Base-by-base conservation (phyloP, 2,888 invertebrate genomes). In the Galerucella pusilla region DNA sequence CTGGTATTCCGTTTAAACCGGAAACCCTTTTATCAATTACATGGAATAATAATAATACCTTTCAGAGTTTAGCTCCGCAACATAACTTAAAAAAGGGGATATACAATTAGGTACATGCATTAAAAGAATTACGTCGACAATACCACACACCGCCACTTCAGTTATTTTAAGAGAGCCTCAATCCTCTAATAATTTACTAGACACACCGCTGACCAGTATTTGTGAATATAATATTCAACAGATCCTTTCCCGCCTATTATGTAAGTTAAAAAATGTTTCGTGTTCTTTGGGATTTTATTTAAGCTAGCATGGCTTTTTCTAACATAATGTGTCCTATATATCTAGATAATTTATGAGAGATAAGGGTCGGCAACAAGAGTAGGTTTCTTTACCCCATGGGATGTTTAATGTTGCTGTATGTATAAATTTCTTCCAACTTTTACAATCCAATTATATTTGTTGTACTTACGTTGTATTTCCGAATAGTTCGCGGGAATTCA, bases 391-490 rank as follows among this genome's bases (percentile, higher is more conserved):
- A 59, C 20, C 59, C 25, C 59, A 59, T 59, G 59, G 59, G 59
- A 20, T n/a, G n/a, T 59, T 25, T 59, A 25, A 59, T 59, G 16
- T 14, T 20, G 25, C 59, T 59, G 59, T 16, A 59, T 4, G 25
- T 59, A 59, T 25, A 59, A 59, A 59, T 59, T 59, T 59, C 20
- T 25, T 25, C n/a, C 11, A 59, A 59, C 59, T 59, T 59, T 59
- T 25, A 59, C 20, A 59, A 59, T 59, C 59, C 59, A 16, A 59
- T 59, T 59, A 59, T 12, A 49, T 49, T 12, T 2, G 49, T 11
- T 46, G 12, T 20, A 20, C 20, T 20, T 12, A 46, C 46, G 10
- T 3, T 2, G 46, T 11, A 12, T 11, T 46, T 46, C 12, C 12
- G 12, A 11, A 46, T 46, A 10, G 11, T 46, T 7, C 11, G 10